Evolutionary conservation across 30 jellyfish, hydroid and myxozoan genomes (phyloP), one percentile per base, ranked within the genome.

Genomic region (Pelagia noctiluca): DNA sequence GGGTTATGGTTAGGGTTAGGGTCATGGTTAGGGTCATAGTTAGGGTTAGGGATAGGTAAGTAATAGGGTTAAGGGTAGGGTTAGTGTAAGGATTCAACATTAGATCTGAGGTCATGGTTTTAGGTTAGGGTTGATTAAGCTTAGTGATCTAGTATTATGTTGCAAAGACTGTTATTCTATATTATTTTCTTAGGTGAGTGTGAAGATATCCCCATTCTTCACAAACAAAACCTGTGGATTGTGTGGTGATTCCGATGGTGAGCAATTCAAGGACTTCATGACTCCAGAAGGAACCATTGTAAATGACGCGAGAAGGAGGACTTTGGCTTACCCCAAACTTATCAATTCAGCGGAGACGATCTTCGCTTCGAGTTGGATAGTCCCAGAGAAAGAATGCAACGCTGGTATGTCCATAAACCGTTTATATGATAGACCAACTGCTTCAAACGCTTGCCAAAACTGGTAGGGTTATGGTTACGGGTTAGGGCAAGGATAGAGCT

Each of bases 181-280:
- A 60, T 22, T 3, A 21, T 11, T 29, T 3, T 19, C 66, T 5
- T 37, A 86, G 96, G 83, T 86, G 50, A 36, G 83, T 19, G 50
- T 87, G 1, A 67, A 86, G 4, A 60, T 88, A 16, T 69, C 93
- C 13, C 90, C 97, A 29, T 28, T 71, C 53, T 88, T 76, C 68
- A 78, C 84, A 16, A 88, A 65, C 89, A 88, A 80, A 35, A 70
- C 90, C 13, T 88, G 97, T 48, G 97, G 97, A 8, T 86, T 88
- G 46, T 88, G 97, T 72, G 97, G 97, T 1, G 73, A 88, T 46
- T 69, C 32, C 35, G 87, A 88, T 38, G 90, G 90, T 8, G 97
- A 88, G 52, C 50, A 31, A 24, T 50, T 49, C 67, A 67, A 80
- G 50, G 97, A 88, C 19, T 80, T 88, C 67, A 29, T 33, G 3